Evolutionary conservation across 2,888 invertebrate species (phyloP).

Genomic region (Harpalus rubripes): DNA sequence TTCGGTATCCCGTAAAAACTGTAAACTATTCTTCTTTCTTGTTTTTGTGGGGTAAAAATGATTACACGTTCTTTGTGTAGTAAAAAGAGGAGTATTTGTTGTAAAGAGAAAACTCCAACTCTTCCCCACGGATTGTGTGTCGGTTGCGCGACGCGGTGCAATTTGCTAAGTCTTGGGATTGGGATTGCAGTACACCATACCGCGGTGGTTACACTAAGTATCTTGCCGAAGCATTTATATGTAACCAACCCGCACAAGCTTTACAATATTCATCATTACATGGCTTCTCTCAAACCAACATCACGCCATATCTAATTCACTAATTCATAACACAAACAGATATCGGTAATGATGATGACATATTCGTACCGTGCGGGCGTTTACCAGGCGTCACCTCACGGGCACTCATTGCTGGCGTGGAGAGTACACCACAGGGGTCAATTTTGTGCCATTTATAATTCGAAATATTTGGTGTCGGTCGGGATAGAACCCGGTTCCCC

Average conservation of each 20-base stretch:
- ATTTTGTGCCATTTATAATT: too few relatives aligned
- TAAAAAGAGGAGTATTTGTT: background rate
- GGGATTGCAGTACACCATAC: constrained; percentile 1
- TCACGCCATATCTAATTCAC: background rate
- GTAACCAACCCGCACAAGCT: background rate
- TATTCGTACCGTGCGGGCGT: too few relatives aligned
- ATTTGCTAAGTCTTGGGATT: constrained; percentile 18
- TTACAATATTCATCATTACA: background rate
- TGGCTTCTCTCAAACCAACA: background rate
- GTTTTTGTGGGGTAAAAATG: background rate
- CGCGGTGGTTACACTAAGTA: constrained; percentile 7
- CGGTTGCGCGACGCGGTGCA: background rate
- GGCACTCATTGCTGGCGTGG: too few relatives aligned
- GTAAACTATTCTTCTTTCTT: background rate
- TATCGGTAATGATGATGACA: too few relatives aligned
- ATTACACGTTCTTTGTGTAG: background rate
- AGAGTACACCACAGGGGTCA: too few relatives aligned
- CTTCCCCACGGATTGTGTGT: background rate
- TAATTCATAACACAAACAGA: background rate
- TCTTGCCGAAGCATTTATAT: constrained; percentile 13
- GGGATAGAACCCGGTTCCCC: too few relatives aligned
- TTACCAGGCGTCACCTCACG: too few relatives aligned
- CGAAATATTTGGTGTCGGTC: too few relatives aligned
- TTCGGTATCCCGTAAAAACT: too few relatives aligned
- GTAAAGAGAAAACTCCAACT: background rate